These are phyloP conservation scores for Hemicordylus capensis DNA, from an alignment of 2,113 vertebrate genomes.

Conservation along the genomic window DNA sequence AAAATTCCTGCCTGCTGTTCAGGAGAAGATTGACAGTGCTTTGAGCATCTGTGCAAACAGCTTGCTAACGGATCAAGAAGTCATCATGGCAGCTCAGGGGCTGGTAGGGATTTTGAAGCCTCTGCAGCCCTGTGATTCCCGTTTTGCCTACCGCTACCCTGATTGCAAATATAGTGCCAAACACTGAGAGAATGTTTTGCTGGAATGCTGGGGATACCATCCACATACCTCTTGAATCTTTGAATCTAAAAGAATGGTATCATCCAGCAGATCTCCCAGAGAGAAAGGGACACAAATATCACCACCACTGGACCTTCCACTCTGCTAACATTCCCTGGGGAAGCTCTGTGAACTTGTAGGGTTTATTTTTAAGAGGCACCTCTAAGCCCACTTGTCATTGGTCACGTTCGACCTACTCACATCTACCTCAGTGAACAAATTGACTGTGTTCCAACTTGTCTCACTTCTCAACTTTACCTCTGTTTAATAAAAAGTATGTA, in stretches of 20 bases:
- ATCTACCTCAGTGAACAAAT: not conserved
- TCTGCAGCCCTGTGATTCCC: conserved; percentile 76
- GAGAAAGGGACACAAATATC: not conserved
- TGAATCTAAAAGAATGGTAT: accelerated
- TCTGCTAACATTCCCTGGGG: not conserved
- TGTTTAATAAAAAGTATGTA: too few relatives aligned
- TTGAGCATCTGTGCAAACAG: conserved; percentile 65
- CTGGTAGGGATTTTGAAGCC: conserved; percentile 76
- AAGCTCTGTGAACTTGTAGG: not conserved
- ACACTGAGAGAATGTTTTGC: conserved; percentile 23
- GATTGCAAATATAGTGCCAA: conserved; percentile 83
- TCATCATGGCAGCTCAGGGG: conserved; percentile 33
- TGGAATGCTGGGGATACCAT: accelerated
- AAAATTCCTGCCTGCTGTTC: conserved; percentile 60
- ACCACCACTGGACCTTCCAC: not conserved
- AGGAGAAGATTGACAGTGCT: conserved; percentile 65
- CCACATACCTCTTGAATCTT: accelerated
- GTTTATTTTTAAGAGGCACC: not conserved
- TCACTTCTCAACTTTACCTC: too few relatives aligned
- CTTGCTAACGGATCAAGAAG: not conserved
- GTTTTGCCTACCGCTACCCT: conserved; percentile 84
- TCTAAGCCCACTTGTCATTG: not conserved
- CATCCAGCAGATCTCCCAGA: not conserved
- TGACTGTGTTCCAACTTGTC: too few relatives aligned
- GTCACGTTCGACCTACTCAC: not conserved